phyloP scores from a whole-genome alignment of 2,888 invertebrate species.

The Anagyrus pseudococci region DNA sequence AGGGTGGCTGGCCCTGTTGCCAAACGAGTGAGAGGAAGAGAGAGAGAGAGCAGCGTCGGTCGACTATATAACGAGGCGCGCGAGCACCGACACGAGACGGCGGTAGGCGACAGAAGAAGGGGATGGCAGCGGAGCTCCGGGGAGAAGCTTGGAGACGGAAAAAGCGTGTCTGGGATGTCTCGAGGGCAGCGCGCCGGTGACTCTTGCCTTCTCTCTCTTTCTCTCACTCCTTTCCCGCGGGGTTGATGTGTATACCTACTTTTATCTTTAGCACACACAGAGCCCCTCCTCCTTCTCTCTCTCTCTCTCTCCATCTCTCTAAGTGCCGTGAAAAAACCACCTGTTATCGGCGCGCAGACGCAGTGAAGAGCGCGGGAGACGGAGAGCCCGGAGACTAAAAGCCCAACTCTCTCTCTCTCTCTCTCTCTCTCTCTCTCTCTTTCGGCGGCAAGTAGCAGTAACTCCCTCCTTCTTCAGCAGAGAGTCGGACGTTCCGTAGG shows the following conservation, averaged over 20 bases:
- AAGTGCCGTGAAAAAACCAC: conserved; percentile 15
- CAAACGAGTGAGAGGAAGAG: no score
- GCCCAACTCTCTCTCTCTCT: not conserved
- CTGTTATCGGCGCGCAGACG: conserved; percentile 13
- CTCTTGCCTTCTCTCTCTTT: no score
- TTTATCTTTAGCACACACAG: conserved; percentile 19
- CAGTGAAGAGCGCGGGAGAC: not conserved
- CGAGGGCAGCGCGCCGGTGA: conserved; percentile 12
- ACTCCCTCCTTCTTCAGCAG: no score
- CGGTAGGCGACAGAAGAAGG: not conserved
- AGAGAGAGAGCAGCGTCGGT: no score
- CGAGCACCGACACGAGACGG: no score
- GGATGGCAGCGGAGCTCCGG: no score
- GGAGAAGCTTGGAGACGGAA: not conserved
- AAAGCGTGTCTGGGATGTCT: conserved; percentile 6
- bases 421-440: not conserved
- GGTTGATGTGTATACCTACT: not conserved
- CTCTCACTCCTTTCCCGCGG: not conserved
- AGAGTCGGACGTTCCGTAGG: not conserved
- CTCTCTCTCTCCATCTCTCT: not conserved
- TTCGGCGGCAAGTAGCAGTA: not conserved
- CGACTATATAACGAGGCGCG: no score
- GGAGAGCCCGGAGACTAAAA: not conserved
- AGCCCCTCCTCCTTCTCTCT: no score
- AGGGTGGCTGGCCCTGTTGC: no score